Evolutionary conservation across 2,888 invertebrate genomes (phyloP).

Genomic region (Melipona beecheii): DNA sequence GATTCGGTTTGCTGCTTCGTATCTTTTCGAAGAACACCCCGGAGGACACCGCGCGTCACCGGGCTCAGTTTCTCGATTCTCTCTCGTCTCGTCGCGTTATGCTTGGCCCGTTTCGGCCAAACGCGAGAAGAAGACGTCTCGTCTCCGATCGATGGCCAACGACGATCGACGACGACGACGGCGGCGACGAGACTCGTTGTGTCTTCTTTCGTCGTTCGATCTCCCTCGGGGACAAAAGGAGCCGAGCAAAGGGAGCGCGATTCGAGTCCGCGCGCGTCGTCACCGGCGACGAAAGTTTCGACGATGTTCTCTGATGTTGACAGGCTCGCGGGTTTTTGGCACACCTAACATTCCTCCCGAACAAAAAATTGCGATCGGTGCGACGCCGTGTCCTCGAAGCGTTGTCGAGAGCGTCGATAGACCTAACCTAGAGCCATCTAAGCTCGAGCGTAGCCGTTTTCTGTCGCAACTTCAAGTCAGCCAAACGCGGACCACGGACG

Average conservation of each 20-base stretch:
- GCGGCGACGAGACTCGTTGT: neutral
- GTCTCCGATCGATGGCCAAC: constrained; percentile 29
- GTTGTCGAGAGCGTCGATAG: neutral
- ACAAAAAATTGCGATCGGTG: neutral
- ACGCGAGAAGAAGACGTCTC: neutral
- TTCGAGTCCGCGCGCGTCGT: neutral
- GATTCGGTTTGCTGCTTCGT: constrained; percentile 17
- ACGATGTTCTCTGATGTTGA: constrained; percentile 26
- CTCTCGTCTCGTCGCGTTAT: constrained; percentile 24
- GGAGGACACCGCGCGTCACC: constrained; percentile 13
- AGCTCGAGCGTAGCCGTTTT: neutral
- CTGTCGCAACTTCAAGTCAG: neutral
- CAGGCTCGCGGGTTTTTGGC: constrained; percentile 47
- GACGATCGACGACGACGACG: neutral
- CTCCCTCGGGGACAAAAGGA: neutral
- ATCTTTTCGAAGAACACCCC: constrained; percentile 4
- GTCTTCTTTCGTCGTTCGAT: neutral
- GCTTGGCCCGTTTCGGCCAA: constrained; percentile 43
- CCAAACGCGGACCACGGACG: neutral
- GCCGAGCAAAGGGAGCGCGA: neutral
- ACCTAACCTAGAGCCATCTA: neutral
- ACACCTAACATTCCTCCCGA: constrained; percentile 40
- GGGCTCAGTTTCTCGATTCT: constrained; percentile 63
- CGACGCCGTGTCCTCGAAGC: constrained; percentile 15
- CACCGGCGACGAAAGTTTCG: neutral